phyloP scores from a whole-genome alignment of 2,797 vertebrate species.

The Paguma larvata region DNA sequence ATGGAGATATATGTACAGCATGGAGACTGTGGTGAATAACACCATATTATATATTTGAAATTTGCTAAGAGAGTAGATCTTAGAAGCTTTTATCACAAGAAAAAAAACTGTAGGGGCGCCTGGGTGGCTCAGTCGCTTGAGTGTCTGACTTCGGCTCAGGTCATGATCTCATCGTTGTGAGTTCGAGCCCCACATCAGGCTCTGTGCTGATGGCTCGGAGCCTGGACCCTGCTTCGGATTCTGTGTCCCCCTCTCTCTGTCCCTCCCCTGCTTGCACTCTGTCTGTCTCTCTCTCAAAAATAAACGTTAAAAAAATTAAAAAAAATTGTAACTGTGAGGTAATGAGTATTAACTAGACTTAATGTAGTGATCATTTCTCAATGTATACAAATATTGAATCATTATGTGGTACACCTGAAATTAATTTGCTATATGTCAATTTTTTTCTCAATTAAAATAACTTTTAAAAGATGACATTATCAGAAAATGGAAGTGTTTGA shows the following conservation, averaged over 20 bases:
- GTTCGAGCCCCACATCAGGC: too few relatives aligned
- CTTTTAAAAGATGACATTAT: not conserved
- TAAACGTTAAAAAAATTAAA: not conserved
- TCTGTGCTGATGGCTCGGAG: too few relatives aligned
- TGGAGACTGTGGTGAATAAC: not conserved
- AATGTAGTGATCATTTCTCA: not conserved
- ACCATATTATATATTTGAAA: not conserved
- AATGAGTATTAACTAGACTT: not conserved
- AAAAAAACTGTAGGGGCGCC: not conserved
- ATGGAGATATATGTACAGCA: not conserved
- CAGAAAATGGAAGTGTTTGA: not conserved
- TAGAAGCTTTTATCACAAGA: not conserved
- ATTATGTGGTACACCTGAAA: not conserved
- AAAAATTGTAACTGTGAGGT: not conserved
- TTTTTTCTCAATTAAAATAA: not conserved
- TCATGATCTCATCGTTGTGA: too few relatives aligned
- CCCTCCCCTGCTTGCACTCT: too few relatives aligned
- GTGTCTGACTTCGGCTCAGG: too few relatives aligned
- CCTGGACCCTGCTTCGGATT: too few relatives aligned
- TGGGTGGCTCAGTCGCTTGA: too few relatives aligned
- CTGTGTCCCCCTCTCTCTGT: too few relatives aligned
- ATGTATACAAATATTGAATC: not conserved
- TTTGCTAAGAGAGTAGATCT: not conserved
- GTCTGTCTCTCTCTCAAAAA: too few relatives aligned
- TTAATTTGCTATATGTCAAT: not conserved